These are phyloP conservation scores for Rhodeus uyekii DNA, from an alignment of 2,797 vertebrate species.

Conservation along the genomic window DNA sequence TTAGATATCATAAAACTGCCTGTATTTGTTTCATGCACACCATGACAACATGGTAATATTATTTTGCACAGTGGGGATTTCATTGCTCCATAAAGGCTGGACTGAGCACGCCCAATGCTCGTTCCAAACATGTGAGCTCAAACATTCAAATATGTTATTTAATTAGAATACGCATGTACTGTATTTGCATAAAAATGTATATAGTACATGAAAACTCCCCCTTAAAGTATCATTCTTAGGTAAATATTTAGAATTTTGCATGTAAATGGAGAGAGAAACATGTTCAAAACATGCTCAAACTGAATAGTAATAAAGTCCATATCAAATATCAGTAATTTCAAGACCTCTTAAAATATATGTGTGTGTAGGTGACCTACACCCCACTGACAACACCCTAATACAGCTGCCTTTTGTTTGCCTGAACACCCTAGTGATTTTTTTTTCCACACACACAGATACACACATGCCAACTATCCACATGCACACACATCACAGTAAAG, in stretches of 20 bases:
- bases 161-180: not conserved
- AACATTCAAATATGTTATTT: constrained; percentile 4
- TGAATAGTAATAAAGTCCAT: constrained; percentile 5
- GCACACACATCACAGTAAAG: not conserved
- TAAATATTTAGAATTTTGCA: not conserved
- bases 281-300: not conserved
- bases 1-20: constrained; percentile 30
- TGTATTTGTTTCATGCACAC: constrained; percentile 51
- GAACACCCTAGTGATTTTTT: constrained; percentile 16
- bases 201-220: not conserved
- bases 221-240: not conserved
- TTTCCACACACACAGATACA: constrained; percentile 3
- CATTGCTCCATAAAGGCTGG: constrained; percentile 31
- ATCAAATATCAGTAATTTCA: constrained; percentile 8
- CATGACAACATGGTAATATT: constrained; percentile 46
- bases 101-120: constrained; percentile 15
- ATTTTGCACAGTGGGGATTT: constrained; percentile 38
- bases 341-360: not conserved
- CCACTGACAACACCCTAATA: constrained; percentile 41
- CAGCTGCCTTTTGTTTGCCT: constrained; percentile 52
- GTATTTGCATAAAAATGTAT: not conserved
- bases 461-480: constrained; percentile 3
- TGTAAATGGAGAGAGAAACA: not conserved
- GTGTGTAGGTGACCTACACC: constrained; percentile 25
- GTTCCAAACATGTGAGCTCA: constrained; percentile 16